Percentiles rank a stretch among this genome's conserved stretches.
Evolutionary conservation across 2,797 vertebrate species (phyloP).

Genomic region (Megalops cyprinoides): DNA sequence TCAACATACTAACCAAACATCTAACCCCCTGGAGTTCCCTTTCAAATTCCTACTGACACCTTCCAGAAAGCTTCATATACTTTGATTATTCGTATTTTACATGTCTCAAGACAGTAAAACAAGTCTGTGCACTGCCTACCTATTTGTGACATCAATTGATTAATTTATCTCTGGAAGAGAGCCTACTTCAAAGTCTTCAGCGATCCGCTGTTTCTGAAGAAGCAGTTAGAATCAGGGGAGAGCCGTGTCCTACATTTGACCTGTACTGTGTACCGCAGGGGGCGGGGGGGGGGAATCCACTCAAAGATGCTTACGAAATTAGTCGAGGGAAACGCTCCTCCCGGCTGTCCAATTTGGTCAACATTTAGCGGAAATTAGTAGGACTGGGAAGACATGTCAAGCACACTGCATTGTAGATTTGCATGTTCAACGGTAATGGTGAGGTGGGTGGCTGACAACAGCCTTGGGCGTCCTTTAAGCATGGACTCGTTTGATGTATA

Average conservation of each 20-base stretch:
- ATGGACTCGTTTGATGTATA: too few relatives aligned
- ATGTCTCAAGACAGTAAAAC: neutral
- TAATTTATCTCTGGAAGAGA: neutral
- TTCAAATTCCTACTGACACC: too few relatives aligned
- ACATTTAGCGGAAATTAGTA: neutral
- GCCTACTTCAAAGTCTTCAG: neutral
- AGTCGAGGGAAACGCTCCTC: neutral
- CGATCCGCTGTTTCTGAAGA: neutral
- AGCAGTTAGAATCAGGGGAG: neutral
- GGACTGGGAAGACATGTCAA: neutral
- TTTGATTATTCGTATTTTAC: neutral
- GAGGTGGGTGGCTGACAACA: too few relatives aligned
- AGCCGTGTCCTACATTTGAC: neutral
- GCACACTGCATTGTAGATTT: neutral
- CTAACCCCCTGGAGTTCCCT: too few relatives aligned
- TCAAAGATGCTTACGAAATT: neutral
- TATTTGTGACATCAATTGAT: neutral
- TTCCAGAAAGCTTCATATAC: too few relatives aligned
- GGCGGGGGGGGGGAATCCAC: neutral
- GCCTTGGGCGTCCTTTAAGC: too few relatives aligned
- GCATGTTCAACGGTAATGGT: too few relatives aligned
- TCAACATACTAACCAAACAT: too few relatives aligned
- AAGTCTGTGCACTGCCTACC: neutral
- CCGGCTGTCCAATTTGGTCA: neutral
- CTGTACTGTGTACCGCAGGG: neutral